Conservation (phyloP, 2,113 vertebrate genomes). For the Prochilodus magdalenae region DNA sequence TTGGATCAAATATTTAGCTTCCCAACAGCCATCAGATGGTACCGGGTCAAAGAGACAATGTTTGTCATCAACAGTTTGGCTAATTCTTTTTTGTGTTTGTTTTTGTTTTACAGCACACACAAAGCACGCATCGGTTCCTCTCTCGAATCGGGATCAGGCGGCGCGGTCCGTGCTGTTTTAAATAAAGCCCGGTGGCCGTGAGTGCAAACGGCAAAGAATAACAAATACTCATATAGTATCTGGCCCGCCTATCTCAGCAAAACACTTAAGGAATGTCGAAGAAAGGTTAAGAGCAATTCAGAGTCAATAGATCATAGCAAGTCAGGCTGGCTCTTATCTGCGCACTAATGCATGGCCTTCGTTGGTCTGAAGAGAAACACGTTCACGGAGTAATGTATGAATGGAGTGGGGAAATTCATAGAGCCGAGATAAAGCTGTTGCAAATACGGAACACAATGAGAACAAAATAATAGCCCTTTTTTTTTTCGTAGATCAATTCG, state of each 20-base stretch:
- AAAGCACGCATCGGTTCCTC: constrained; percentile 60
- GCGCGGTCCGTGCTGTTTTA: constrained; percentile 54
- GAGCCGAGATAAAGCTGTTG: constrained; percentile 14
- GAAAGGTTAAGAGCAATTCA: constrained; percentile 35
- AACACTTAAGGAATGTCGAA: constrained; percentile 27
- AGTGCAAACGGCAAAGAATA: constrained; percentile 56
- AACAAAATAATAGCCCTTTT: constrained; percentile 7
- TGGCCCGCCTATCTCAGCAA: constrained; percentile 21
- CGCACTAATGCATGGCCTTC: constrained; percentile 32
- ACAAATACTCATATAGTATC: constrained; percentile 54
- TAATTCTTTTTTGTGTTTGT: too few relatives aligned
- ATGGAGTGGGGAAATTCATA: constrained; percentile 34
- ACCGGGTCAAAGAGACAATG: constrained; percentile 27
- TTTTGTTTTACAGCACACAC: constrained; percentile 37
- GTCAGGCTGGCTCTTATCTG: constrained; percentile 34
- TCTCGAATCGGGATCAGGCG: constrained; percentile 65
- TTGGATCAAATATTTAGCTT: constrained; percentile 26
- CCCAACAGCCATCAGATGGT: constrained; percentile 24
- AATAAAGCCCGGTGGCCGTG: constrained; percentile 46
- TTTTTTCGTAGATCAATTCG: not conserved
- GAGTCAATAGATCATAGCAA: constrained; percentile 36
- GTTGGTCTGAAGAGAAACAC: constrained; percentile 31
- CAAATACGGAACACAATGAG: not conserved
- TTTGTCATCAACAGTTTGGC: constrained; percentile 53
- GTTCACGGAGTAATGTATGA: constrained; percentile 34